Evolutionary conservation across 1,140 invertebrate species (phyloP).

Genomic region (Drosophila mauritiana): DNA sequence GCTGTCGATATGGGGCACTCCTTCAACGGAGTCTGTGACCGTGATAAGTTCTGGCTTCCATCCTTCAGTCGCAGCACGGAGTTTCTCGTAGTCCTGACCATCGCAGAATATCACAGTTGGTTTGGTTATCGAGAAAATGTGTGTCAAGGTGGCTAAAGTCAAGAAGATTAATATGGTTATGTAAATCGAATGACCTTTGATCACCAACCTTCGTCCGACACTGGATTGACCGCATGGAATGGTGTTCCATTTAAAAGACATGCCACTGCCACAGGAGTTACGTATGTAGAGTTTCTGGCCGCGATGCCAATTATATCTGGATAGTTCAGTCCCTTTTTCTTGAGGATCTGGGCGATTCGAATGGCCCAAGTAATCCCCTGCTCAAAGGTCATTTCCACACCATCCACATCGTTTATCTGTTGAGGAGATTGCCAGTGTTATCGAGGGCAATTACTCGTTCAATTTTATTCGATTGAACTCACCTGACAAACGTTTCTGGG

Average conservation of each 20-base stretch:
- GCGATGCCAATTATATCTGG: conserved; percentile 69
- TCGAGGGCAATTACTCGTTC: too few relatives aligned
- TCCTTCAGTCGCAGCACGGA: neutral
- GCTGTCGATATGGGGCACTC: too few relatives aligned
- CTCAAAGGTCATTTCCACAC: conserved; percentile 50
- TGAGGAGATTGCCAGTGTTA: neutral
- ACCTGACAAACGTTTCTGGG: conserved; percentile 70
- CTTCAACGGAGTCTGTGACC: too few relatives aligned
- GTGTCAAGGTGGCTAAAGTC: conserved; percentile 45
- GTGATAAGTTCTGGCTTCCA: too few relatives aligned
- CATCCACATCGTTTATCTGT: conserved; percentile 64
- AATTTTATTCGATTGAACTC: neutral
- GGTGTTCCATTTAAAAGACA: conserved; percentile 69
- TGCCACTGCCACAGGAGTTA: conserved; percentile 63
- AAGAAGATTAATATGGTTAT: neutral
- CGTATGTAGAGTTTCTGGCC: conserved; percentile 64
- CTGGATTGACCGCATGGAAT: conserved; percentile 67
- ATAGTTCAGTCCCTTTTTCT: conserved; percentile 47
- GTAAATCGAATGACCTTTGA: neutral
- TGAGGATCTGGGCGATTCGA: conserved; percentile 65
- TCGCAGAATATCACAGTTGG: conserved; percentile 73
- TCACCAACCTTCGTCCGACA: conserved; percentile 60
- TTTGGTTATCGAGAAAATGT: conserved; percentile 64
- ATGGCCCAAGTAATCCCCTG: conserved; percentile 64
- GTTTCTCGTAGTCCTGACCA: conserved; percentile 62